These are phyloP conservation scores for Piscicola geometra DNA, from an alignment of 2,888 invertebrate genomes.

Conservation along the genomic window DNA sequence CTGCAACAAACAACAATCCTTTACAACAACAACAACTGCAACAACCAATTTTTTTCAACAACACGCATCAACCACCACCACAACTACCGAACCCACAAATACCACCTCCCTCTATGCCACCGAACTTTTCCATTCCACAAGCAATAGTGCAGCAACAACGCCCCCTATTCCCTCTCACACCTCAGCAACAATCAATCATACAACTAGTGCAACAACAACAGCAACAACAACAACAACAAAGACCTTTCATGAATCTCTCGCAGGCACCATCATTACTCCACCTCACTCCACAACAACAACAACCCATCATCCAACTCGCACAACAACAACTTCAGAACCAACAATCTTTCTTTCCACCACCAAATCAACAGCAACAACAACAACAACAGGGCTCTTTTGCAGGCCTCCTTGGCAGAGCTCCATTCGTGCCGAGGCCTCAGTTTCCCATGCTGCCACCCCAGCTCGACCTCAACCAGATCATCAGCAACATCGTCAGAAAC, in stretches of 20 bases:
- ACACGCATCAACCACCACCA: background rate
- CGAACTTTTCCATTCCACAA: background rate
- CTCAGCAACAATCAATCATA: slow-evolving; percentile 5
- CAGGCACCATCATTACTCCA: background rate
- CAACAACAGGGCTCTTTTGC: background rate
- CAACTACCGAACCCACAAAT: background rate
- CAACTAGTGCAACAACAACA: background rate
- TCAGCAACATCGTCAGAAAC: slow-evolving; percentile 32
- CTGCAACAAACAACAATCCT: too few species aligned
- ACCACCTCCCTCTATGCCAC: background rate
- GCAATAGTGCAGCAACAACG: background rate
- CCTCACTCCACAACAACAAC: slow-evolving; percentile 10
- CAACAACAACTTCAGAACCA: slow-evolving; percentile 19
- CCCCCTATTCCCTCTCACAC: slow-evolving; percentile 5
- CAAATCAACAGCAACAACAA: slow-evolving; percentile 12
- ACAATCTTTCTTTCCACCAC: background rate
- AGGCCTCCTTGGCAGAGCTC: background rate
- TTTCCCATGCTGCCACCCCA: slow-evolving; percentile 20
- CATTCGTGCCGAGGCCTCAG: background rate
- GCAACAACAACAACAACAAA: background rate
- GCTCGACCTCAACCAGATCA: slow-evolving; percentile 27
- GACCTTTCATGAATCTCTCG: slow-evolving; percentile 1
- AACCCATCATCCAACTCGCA: slow-evolving; percentile 1
- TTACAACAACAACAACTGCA: too few species aligned
- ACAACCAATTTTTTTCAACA: background rate